phyloP scores from a whole-genome alignment of 2,797 vertebrate species.

The Alfaro cultratus region DNA sequence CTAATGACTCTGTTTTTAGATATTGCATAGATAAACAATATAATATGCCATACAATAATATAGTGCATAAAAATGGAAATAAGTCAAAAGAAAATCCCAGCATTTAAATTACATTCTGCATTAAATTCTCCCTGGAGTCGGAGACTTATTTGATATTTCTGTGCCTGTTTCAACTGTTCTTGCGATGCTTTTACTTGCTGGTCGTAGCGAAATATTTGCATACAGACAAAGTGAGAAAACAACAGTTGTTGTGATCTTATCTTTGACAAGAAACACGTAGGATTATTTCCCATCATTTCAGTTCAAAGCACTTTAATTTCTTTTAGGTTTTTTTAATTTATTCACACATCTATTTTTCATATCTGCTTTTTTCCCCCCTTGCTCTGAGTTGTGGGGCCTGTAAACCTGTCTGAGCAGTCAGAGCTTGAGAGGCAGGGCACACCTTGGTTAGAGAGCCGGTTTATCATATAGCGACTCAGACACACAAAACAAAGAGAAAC shows the following conservation, averaged over 20 bases:
- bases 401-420: background rate
- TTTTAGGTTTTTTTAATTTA: background rate
- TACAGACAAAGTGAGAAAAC: constrained; percentile 1
- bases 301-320: background rate
- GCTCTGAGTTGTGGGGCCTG: background rate
- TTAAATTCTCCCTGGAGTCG: background rate
- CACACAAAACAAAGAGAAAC: background rate
- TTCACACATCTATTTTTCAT: background rate
- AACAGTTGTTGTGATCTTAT: background rate
- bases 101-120: constrained; percentile 1
- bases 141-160: background rate
- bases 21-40: background rate
- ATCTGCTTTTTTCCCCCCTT: background rate
- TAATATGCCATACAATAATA: background rate
- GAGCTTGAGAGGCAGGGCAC: background rate
- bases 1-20: background rate
- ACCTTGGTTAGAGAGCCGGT: background rate
- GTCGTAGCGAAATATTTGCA: background rate
- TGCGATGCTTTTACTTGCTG: background rate
- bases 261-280: background rate
- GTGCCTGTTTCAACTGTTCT: background rate
- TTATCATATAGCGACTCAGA: background rate
- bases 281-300: background rate
- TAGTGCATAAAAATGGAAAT: background rate
- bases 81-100: background rate